phyloP scores from a whole-genome alignment of 1,140 invertebrate species.

The Psilanteris sp. region DNA sequence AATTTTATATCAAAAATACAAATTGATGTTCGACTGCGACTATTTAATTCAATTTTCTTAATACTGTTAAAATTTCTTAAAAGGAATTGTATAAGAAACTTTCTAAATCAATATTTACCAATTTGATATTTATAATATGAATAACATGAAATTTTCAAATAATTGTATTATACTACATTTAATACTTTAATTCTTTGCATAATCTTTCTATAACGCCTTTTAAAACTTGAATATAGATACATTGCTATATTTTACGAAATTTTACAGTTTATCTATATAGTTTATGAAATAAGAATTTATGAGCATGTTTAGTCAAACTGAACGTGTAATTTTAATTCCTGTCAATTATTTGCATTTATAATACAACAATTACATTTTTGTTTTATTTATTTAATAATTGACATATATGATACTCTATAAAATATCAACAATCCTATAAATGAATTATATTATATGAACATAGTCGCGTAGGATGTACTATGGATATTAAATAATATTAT shows the following conservation, averaged over 20 bases:
- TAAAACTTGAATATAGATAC: not conserved
- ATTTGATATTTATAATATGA: constrained; percentile 28
- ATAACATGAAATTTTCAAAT: constrained; percentile 18
- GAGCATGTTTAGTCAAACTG: constrained; percentile 27
- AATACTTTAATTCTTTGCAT: constrained; percentile 6
- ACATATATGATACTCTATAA: too few relatives aligned
- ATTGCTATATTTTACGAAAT: constrained; percentile 34
- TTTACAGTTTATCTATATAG: too few relatives aligned
- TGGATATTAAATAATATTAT: too few relatives aligned
- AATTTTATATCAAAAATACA: constrained; percentile 27
- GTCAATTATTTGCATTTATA: too few relatives aligned
- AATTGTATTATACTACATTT: constrained; percentile 11
- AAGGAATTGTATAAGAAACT: constrained; percentile 15
- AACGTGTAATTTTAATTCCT: not conserved
- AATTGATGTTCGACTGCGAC: constrained; percentile 28
- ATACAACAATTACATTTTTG: constrained; percentile 6
- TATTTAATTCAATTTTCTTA: constrained; percentile 14
- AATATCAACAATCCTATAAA: too few relatives aligned
- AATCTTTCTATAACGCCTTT: constrained; percentile 9
- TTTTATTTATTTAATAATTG: too few relatives aligned
- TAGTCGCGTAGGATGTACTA: too few relatives aligned
- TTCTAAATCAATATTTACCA: constrained; percentile 11
- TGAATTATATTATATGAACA: too few relatives aligned
- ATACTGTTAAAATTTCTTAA: constrained; percentile 39
- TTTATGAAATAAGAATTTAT: not conserved